Conservation (phyloP, 2,113 vertebrate genomes). For the Odobenus rosmarus region DNA sequence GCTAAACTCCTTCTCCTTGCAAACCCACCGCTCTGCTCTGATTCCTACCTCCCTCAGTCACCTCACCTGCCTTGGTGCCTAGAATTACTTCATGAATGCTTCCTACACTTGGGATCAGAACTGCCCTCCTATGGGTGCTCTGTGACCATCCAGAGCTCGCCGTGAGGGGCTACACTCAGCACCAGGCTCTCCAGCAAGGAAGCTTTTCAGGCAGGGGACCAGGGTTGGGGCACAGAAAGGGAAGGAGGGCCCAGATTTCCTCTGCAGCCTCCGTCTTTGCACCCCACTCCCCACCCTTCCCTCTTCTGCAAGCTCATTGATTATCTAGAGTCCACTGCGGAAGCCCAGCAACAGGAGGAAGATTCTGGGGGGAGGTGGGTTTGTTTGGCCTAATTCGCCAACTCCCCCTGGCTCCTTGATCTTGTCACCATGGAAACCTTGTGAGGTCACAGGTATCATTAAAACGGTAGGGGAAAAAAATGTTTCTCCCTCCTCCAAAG, state of each 20-base stretch:
- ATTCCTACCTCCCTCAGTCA: neutral
- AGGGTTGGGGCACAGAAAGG: neutral
- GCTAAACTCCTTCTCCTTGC: neutral
- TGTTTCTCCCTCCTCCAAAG: neutral
- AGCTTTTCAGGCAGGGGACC: neutral
- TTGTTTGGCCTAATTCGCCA: slow-evolving; percentile 56
- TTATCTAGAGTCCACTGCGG: neutral
- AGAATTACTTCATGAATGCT: neutral
- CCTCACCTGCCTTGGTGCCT: neutral
- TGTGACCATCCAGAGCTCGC: neutral
- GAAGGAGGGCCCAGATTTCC: neutral
- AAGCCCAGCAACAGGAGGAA: neutral
- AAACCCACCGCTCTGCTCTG: neutral
- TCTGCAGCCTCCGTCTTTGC: too few species aligned
- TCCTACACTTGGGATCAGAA: neutral
- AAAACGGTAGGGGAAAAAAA: neutral
- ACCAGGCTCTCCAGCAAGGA: neutral
- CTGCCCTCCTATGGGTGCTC: neutral
- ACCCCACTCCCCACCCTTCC: neutral
- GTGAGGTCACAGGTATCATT: slow-evolving; percentile 53
- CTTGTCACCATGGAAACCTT: slow-evolving; percentile 72
- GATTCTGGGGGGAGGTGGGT: neutral
- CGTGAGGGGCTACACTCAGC: neutral
- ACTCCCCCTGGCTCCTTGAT: slow-evolving; percentile 39
- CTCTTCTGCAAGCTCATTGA: neutral